Conservation (phyloP, 2,888 invertebrate species). For the Elmis aenea region DNA sequence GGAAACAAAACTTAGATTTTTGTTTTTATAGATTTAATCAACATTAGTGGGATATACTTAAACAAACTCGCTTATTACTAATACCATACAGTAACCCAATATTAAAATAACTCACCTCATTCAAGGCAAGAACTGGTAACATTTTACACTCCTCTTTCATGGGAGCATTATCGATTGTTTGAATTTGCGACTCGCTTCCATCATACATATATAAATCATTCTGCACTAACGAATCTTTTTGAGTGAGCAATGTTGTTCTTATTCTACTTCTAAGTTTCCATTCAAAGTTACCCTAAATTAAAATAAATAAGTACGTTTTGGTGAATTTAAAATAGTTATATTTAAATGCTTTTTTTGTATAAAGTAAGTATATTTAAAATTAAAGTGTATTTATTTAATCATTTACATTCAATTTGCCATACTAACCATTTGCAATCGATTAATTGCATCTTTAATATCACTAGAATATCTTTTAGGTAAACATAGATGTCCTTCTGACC, state of each 20-base stretch:
- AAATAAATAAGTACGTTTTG: constrained; percentile 1
- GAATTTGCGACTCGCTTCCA: constrained; percentile 8
- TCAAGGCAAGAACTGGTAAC: constrained; percentile 88
- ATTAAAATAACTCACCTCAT: no score
- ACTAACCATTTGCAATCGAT: constrained; percentile 67
- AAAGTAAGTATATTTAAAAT: no score
- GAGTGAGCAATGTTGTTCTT: constrained; percentile 76
- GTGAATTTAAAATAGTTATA: background rate
- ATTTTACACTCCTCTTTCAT: constrained; percentile 39
- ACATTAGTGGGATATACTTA: no score
- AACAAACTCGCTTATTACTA: no score
- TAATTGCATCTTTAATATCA: constrained; percentile 72
- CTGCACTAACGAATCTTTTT: constrained; percentile 45
- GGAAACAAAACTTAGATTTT: no score
- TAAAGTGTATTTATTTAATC: no score
- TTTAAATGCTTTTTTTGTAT: no score
- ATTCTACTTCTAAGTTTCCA: constrained; percentile 89
- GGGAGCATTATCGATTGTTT: constrained; percentile 9
- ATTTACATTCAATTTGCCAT: constrained; percentile 1
- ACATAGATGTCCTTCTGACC: constrained; percentile 91
- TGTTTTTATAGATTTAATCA: no score
- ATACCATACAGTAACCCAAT: no score
- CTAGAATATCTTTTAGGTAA: constrained; percentile 80
- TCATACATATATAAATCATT: constrained; percentile 45
- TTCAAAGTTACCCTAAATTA: constrained; percentile 66